phyloP scores from a whole-genome alignment of 1,140 invertebrate genomes.

The Zaprionus lachaisei region DNA sequence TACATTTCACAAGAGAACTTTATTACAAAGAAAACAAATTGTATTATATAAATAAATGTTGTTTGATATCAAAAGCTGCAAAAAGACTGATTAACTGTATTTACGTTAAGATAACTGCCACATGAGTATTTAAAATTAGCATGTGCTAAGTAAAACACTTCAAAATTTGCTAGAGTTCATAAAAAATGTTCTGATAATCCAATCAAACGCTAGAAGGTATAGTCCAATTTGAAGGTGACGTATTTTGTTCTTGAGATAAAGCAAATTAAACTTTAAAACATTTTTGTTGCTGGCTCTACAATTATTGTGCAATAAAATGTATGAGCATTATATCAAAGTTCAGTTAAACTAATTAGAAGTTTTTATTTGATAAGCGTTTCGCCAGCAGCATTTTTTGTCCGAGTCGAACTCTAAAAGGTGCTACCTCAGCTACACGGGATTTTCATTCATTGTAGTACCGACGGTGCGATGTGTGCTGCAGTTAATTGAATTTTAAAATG shows the following conservation, averaged over 20 bases:
- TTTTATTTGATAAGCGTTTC: conserved; percentile 57
- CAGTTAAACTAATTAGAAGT: conserved; percentile 34
- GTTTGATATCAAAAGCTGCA: not conserved
- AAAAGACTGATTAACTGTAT: not conserved
- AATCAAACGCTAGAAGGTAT: not conserved
- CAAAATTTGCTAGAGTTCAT: not conserved
- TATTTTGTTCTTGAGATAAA: not conserved
- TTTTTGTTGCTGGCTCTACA: conserved; percentile 13
- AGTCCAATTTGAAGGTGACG: conserved; percentile 7
- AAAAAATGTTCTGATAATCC: not conserved
- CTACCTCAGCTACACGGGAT: conserved; percentile 6
- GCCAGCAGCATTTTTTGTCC: not conserved
- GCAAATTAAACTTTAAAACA: not conserved
- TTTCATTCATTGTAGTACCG: conserved; percentile 37
- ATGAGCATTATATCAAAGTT: conserved; percentile 63
- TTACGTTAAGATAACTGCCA: not conserved
- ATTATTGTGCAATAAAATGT: conserved; percentile 44
- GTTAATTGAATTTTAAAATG: conserved; percentile 2
- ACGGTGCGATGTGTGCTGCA: conserved; percentile 19
- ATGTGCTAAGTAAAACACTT: not conserved
- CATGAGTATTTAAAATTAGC: not conserved
- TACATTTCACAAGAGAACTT: not conserved
- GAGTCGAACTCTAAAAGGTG: conserved; percentile 1
- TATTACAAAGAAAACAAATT: not conserved
- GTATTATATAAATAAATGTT: not conserved